These are phyloP conservation scores for Rhagophthalmus giganteus DNA, from an alignment of 2,888 invertebrate species.

Conservation along the genomic window DNA sequence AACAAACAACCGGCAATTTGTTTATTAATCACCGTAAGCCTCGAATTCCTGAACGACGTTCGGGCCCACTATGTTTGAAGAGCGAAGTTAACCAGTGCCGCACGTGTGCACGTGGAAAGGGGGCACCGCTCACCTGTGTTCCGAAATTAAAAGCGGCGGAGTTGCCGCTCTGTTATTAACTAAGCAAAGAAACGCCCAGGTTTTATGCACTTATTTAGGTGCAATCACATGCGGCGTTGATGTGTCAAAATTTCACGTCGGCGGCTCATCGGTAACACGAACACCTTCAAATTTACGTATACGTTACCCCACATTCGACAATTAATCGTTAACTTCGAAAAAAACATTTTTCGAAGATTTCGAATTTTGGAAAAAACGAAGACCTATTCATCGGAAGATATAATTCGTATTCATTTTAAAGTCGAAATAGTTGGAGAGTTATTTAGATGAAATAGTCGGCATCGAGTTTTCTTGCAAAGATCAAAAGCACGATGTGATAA, in stretches of 20 bases:
- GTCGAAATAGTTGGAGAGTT: constrained; percentile 23
- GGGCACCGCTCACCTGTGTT: constrained; percentile 33
- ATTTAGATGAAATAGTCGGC: constrained; percentile 46
- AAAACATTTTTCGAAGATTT: too few relatives aligned
- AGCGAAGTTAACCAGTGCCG: constrained; percentile 12
- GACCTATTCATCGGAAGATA: neutral
- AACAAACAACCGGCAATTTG: constrained; percentile 34
- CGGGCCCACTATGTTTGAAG: constrained; percentile 16
- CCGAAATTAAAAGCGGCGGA: constrained; percentile 35
- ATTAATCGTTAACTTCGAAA: too few relatives aligned
- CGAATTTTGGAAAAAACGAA: too few relatives aligned
- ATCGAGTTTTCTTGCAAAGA: constrained; percentile 47
- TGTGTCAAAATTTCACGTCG: constrained; percentile 47
- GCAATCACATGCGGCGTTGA: constrained; percentile 45
- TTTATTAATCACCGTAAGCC: constrained; percentile 31
- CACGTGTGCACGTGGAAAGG: constrained; percentile 3
- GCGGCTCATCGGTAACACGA: constrained; percentile 40
- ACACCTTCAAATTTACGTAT: constrained; percentile 34
- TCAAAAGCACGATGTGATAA: constrained; percentile 51
- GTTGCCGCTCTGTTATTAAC: constrained; percentile 45
- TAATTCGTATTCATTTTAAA: neutral
- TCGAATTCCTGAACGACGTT: constrained; percentile 19
- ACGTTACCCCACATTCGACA: too few relatives aligned
- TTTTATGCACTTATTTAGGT: constrained; percentile 46
- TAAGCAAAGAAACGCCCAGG: constrained; percentile 46